phyloP scores from a whole-genome alignment of 2,113 vertebrate species.

The Pyxicephalus adspersus region DNA sequence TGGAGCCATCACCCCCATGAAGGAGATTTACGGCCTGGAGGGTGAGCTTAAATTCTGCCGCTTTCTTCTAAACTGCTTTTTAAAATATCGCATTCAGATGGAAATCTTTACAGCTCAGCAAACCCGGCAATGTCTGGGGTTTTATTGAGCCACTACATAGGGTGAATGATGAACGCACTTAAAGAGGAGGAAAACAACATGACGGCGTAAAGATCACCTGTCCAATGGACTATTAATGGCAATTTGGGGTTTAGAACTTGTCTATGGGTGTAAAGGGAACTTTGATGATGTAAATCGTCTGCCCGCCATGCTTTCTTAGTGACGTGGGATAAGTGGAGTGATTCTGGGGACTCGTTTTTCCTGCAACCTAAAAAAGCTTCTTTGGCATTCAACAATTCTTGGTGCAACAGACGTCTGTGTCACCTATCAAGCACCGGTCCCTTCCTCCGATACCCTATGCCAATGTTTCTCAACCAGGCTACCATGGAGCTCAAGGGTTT shows the following conservation, averaged over 20 bases:
- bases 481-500: too few relatives aligned
- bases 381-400: too few relatives aligned
- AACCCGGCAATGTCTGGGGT: not conserved
- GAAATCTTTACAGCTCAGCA: slow-evolving; percentile 16
- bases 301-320: too few relatives aligned
- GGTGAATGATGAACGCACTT: slow-evolving; percentile 1
- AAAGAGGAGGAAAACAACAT: slow-evolving; percentile 5
- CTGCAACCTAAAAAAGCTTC: too few relatives aligned
- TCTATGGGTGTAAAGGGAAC: too few relatives aligned
- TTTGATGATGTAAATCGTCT: too few relatives aligned
- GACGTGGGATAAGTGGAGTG: too few relatives aligned
- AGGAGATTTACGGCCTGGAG: slow-evolving; percentile 2
- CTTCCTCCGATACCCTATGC: too few relatives aligned
- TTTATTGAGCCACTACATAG: not conserved
- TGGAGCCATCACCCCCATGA: not conserved
- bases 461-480: too few relatives aligned
- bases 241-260: not conserved
- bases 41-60: not conserved
- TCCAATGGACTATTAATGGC: not conserved
- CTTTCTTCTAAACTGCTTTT: slow-evolving; percentile 26
- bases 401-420: too few relatives aligned
- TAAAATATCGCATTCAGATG: slow-evolving; percentile 26
- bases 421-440: too few relatives aligned
- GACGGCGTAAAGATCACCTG: not conserved
- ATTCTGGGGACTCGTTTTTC: too few relatives aligned